Percentiles rank a stretch among this genome's conserved stretches.
Conservation (phyloP, 2,888 invertebrate genomes). For the Lasiommata megera region DNA sequence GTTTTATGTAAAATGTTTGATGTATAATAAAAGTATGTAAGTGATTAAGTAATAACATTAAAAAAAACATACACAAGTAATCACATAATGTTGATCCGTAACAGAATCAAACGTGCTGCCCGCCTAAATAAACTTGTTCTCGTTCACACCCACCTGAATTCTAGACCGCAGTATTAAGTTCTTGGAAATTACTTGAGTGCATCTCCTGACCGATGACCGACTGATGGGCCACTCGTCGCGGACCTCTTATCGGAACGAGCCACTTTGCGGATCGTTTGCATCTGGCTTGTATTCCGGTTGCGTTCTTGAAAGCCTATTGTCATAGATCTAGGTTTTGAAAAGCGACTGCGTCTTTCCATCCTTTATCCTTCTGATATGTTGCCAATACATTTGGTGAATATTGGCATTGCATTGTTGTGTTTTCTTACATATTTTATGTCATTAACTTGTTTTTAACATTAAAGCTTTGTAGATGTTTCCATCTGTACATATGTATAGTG, state of each 20-base stretch:
- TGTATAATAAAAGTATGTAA: too few species aligned
- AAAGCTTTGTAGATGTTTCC: too few species aligned
- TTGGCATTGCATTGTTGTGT: too few species aligned
- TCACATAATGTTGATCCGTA: too few species aligned
- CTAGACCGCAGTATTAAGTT: neutral
- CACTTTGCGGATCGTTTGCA: conserved; percentile 9
- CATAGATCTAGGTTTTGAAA: neutral
- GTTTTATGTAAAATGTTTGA: too few species aligned
- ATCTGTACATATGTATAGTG: too few species aligned
- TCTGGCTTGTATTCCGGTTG: conserved; percentile 7
- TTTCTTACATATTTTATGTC: too few species aligned
- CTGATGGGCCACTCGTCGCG: neutral
- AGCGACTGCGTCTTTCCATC: neutral
- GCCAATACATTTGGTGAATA: too few species aligned
- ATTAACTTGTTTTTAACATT: too few species aligned
- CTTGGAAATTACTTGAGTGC: conserved; percentile 8
- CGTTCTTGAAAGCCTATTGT: conserved; percentile 2
- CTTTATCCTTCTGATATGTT: neutral
- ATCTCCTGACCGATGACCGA: conserved; percentile 3
- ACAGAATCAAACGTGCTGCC: neutral
- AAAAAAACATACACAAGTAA: too few species aligned
- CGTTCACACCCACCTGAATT: conserved; percentile 7
- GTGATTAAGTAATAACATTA: too few species aligned
- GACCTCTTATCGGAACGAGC: neutral
- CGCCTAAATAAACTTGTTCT: conserved; percentile 4